Conservation (phyloP, 2,113 vertebrate genomes). For the Scortum barcoo region DNA sequence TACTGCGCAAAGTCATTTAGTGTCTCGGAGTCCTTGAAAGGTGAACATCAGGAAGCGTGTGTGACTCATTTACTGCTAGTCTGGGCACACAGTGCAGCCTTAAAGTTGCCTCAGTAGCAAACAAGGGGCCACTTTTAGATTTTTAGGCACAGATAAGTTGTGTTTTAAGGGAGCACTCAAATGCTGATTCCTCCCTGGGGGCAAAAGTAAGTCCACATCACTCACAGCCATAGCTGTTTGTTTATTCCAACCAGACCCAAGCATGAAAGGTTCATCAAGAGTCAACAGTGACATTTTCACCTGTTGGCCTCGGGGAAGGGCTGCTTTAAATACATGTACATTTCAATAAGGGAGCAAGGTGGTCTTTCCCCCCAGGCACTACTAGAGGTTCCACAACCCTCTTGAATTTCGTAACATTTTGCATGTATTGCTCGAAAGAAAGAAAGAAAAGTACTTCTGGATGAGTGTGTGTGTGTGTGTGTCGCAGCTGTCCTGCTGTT, state of each 20-base stretch:
- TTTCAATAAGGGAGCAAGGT: background rate
- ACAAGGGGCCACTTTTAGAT: background rate
- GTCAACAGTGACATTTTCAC: conserved; percentile 14
- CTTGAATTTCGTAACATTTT: background rate
- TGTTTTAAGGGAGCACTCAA: conserved; percentile 1
- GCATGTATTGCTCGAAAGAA: no score
- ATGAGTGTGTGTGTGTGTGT: conserved; percentile 17
- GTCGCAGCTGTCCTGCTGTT: background rate
- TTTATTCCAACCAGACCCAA: background rate
- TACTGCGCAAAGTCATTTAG: background rate
- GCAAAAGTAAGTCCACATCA: conserved; percentile 1
- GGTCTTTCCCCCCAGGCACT: background rate
- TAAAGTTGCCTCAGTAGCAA: background rate
- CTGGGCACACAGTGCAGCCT: conserved; percentile 21
- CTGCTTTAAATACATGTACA: conserved; percentile 25
- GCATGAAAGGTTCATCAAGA: conserved; percentile 18
- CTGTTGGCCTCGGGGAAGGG: conserved; percentile 16
- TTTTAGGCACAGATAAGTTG: conserved; percentile 5
- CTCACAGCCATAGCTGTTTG: conserved; percentile 21
- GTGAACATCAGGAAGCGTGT: conserved; percentile 10
- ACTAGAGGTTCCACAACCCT: conserved; percentile 13
- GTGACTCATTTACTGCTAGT: conserved; percentile 51
- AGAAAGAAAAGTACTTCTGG: no score
- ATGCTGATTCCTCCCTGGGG: conserved; percentile 5
- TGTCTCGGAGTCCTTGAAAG: conserved; percentile 2